Base-by-base conservation (phyloP, 2,888 invertebrate species). In the Pilophorus perplexus region DNA sequence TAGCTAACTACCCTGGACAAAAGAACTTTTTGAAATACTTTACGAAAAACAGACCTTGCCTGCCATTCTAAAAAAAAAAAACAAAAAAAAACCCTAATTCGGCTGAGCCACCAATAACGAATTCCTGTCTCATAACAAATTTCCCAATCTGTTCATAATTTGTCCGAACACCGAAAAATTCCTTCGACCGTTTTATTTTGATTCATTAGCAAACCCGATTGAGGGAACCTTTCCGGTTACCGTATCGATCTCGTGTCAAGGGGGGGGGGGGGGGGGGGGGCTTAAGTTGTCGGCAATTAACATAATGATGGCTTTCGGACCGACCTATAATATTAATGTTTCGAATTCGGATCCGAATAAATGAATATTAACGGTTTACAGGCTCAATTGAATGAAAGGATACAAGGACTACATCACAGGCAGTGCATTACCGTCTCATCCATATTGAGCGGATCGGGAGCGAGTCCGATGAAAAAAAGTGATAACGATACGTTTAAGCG, bases 381-480 rank as follows among this genome's bases (percentile, higher is more conserved):
- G n/a, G 28, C 55, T 27, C 62, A 62, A 62, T 62, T 48, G 62
- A 46, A 62, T 62, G 48, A 48, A 62, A 62, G 48, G 62, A 62
- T 62, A 62, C 48, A 44, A 48, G 48, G 62, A 46, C 46, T 27
- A 48, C 62, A 62, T 62, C 48, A 62, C 62, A 20, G 62, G 20
- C 42, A 18, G 14, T 28, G 14, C 27, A 16, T 23, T 37, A 20
- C n/a, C 27, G n/a, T 22, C 62, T 46, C 46, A 62, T 62, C 62
- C 62, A 62, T 62, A 62, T 62, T 62, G 48, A 62, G 48, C 48
- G 55, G 38, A 48, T 33, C 62, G 22, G 18, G n/a, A n/a, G 12
- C 46, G 62, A 27, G 48, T n/a, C 14, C 33, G 62, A 46, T 62
- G 62, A 46, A 62, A 62, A n/a, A 62, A 33, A 44, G 46, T 46